Evolutionary conservation across 2,888 invertebrate genomes (phyloP).

Genomic region (Boloria euphrosyne): DNA sequence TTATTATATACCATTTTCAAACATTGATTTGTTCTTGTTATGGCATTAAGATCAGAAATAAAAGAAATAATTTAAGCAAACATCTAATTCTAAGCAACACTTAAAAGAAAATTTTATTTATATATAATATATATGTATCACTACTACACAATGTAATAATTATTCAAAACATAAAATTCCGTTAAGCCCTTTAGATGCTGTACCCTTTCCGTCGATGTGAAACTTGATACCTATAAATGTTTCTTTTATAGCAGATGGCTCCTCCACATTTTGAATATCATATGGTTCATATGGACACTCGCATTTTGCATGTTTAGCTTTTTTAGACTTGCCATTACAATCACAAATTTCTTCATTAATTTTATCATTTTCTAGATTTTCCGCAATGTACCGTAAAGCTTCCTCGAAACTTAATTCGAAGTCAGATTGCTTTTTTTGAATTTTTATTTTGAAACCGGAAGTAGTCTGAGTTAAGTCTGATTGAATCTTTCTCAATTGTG

Average conservation of each 20-base stretch:
- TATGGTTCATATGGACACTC: conserved; percentile 46
- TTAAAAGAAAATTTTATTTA: too few relatives aligned
- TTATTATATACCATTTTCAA: too few relatives aligned
- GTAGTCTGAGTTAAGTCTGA: conserved; percentile 54
- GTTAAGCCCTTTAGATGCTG: conserved; percentile 49
- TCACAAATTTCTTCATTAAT: conserved; percentile 30
- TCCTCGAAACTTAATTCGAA: conserved; percentile 54
- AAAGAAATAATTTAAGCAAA: too few relatives aligned
- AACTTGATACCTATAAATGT: conserved; percentile 47
- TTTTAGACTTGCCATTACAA: conserved; percentile 29
- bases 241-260: conserved; percentile 11
- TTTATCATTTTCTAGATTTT: conserved; percentile 38
- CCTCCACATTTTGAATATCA: not conserved
- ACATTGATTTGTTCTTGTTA: too few relatives aligned
- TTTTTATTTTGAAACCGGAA: conserved; percentile 55
- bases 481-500: conserved; percentile 44
- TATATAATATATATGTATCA: too few relatives aligned
- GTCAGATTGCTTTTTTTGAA: conserved; percentile 42
- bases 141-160: conserved; percentile 8
- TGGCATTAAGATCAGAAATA: too few relatives aligned
- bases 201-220: conserved; percentile 53
- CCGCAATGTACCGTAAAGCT: conserved; percentile 46
- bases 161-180: conserved; percentile 53
- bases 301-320: conserved; percentile 38
- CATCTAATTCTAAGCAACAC: too few relatives aligned